Evolutionary conservation across 2,113 vertebrate genomes (phyloP).

Genomic region (Empidonax traillii): DNA sequence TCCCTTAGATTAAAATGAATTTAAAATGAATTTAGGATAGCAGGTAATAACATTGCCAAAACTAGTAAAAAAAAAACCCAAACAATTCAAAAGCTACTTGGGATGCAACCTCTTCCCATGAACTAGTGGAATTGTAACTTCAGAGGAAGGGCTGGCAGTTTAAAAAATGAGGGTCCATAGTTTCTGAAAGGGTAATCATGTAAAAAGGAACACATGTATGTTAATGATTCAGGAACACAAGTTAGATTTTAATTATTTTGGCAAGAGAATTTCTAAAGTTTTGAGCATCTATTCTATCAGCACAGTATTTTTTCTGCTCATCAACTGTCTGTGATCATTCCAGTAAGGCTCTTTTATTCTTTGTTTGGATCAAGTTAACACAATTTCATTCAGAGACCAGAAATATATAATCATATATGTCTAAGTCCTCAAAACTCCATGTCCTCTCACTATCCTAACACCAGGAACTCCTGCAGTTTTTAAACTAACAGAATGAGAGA

Average conservation of each 20-base stretch:
- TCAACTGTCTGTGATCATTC: background rate
- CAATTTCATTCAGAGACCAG: background rate
- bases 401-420: background rate
- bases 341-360: background rate
- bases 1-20: conserved; percentile 85
- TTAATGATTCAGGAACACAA: background rate
- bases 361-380: background rate
- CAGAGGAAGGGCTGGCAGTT: background rate
- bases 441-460: background rate
- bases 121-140: background rate
- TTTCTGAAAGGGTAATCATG: background rate
- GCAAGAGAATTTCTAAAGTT: background rate
- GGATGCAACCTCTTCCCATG: background rate
- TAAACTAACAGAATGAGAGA: background rate
- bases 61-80: background rate
- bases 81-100: conserved; percentile 6
- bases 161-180: background rate
- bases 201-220: background rate
- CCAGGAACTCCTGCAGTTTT: background rate
- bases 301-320: background rate
- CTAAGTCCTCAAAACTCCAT: background rate
- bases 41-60: conserved; percentile 61
- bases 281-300: background rate
- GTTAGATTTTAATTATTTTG: background rate
- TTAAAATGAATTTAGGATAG: conserved; percentile 63